Base-by-base conservation (phyloP, 1,140 invertebrate genomes). In the Elysia chlorotica region DNA sequence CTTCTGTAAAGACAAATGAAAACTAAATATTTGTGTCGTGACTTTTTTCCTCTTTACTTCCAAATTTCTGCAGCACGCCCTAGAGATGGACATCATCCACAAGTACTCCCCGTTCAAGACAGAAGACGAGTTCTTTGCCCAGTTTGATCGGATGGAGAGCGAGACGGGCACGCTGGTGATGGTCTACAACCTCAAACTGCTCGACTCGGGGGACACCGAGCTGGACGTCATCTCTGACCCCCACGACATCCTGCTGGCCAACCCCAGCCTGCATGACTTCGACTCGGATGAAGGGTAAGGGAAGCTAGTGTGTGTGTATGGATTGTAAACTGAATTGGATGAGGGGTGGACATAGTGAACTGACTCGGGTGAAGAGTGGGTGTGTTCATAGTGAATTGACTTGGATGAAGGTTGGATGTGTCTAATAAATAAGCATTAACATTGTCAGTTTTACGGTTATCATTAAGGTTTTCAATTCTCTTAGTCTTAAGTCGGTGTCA, bases 51-150 rank as follows among this genome's bases (percentile, higher is more conserved):
- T 37, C 6, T 65, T 56, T 72, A 68, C 57, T 33, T 70, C 33
- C 71, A 69, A 76, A 66, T 54, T 38, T 62, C 75, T 80, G 56
- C 78, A 87, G 85, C 85, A 87, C 76, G 79, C 82, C 5, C 41
- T 81, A 69, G 88, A 89, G 76, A 86, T 89, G 85, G 80, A 83
- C 41, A 63, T 89, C 0, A 87, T 88, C 25, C 75, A 82, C 19
- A 87, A 86, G 68, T 87, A 88, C 75, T 88, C 86, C 5, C 88
- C 88, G 6, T 88, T 88, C 76, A 84, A 85, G 69, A 86, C 83
- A 21, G 77, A 83, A 48, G 82, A 84, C n/a, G 80, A 85, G 33
- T 83, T 88, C 69, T 83, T 88, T 66, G 78, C 80, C 23, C 86
- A 88, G 79, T 88, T 89, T 82, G 81, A 87, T 59, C 82, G 81